Percentiles rank a stretch among this genome's conserved stretches.
These are phyloP conservation scores for Zonitis immaculata DNA, from an alignment of 2,888 invertebrate species.

Conservation along the genomic window DNA sequence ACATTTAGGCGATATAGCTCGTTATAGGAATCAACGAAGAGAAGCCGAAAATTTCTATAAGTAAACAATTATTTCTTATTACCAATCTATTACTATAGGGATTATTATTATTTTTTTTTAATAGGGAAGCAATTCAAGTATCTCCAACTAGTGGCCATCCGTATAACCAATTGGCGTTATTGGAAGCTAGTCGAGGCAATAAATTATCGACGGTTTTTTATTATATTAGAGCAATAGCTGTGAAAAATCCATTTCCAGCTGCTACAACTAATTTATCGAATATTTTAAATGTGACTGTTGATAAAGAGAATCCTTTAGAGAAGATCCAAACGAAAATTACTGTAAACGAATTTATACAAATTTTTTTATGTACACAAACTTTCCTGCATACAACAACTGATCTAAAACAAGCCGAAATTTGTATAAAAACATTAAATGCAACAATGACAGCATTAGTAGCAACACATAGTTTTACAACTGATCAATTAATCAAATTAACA, in stretches of 20 bases:
- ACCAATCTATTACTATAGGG: conserved; percentile 1
- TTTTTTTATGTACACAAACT: conserved; percentile 62
- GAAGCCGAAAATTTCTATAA: conserved; percentile 82
- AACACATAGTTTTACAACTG: conserved; percentile 70
- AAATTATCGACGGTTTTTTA: conserved; percentile 80
- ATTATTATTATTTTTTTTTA: too few relatives aligned
- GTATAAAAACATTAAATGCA: conserved; percentile 62
- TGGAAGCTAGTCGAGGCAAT: conserved; percentile 76
- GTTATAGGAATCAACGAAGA: conserved; percentile 74
- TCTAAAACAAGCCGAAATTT: conserved; percentile 57
- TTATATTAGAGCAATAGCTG: conserved; percentile 77
- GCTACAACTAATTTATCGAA: conserved; percentile 75
- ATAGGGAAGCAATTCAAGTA: conserved; percentile 66
- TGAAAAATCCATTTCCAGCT: conserved; percentile 80
- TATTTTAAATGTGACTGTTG: conserved; percentile 59
- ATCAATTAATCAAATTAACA: conserved; percentile 72
- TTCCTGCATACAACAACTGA: conserved; percentile 53
- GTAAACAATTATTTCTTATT: too few relatives aligned
- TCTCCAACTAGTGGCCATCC: conserved; percentile 80
- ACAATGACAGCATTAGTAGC: conserved; percentile 72
- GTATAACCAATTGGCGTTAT: conserved; percentile 80
- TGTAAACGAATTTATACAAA: conserved; percentile 54
- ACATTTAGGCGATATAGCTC: conserved; percentile 81
- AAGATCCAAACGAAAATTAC: conserved; percentile 57
- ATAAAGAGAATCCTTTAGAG: conserved; percentile 48